Base-by-base conservation (phyloP, 2,888 invertebrate species). In the Oscheius sp. region DNA sequence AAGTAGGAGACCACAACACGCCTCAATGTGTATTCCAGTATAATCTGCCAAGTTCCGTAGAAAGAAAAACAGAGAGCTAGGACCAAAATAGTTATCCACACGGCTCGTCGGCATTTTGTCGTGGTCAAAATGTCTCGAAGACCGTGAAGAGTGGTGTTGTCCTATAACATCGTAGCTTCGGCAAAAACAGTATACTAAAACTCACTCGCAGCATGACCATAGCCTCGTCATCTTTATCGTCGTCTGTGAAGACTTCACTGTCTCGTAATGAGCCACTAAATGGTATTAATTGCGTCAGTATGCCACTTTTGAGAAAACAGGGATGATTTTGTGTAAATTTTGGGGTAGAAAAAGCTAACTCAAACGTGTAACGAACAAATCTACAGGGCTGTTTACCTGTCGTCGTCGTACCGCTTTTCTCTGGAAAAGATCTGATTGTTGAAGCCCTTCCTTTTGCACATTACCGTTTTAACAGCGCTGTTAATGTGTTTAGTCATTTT, bases 1-100 rank as follows among this genome's bases (percentile, higher is more conserved):
- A 85, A 84, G 60, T 85, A 85, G n/a, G 84, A 84, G 10, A 84
- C 85, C 53, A 85, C 84, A 11, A 85, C 84, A 57, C 81, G 65
- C 42, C 78, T 65, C 32, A 72, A 68, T 13, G 77, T 50, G 60
- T 78, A 85, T 60, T 84, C 85, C 32, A 63, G 55, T 33, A 84
- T 42, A 11, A 86, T 84, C 70, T 78, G 75, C 68, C 73, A 73
- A 32, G 78, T 79, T 10, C 84, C 84, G 57, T 84, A 81, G 2
- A 81, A 55, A 10, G 84, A 79, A 62, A 82, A 71, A 1, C 74
- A 21, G 21, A 72, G 42, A 7, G 84, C 84, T 2, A 76, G 51
- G 5, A 82, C 13, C 11, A 86, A 66, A 11, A 83, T 75, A 1
- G 77, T 11, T 3, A 81, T 60, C 86, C 86, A 86, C n/a, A 83